These are phyloP conservation scores for Hozukius guyotensis DNA, from an alignment of 2,797 vertebrate genomes.

Conservation along the genomic window DNA sequence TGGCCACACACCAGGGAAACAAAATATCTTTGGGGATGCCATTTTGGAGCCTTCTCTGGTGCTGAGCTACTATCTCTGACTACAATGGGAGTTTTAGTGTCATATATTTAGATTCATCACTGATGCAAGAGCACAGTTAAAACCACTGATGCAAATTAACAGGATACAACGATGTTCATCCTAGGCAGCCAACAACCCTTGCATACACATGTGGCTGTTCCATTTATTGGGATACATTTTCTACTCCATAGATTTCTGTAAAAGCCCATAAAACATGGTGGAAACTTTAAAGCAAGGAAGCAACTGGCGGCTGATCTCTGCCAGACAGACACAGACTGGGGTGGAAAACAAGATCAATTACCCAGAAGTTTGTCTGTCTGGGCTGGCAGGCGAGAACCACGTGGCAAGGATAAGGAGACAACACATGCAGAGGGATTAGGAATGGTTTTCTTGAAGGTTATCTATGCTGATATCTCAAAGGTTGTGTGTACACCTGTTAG, in stretches of 20 bases:
- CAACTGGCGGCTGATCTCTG: conserved; percentile 45
- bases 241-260: conserved; percentile 33
- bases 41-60: neutral
- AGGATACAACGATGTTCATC: conserved; percentile 12
- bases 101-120: conserved; percentile 12
- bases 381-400: conserved; percentile 64
- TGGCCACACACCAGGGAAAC: conserved; percentile 37
- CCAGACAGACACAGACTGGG: conserved; percentile 57
- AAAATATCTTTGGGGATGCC: conserved; percentile 21
- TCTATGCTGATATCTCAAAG: conserved; percentile 63
- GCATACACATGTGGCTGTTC: conserved; percentile 12
- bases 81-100: neutral
- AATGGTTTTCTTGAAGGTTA: conserved; percentile 64
- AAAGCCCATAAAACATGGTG: conserved; percentile 34
- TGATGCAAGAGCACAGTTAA: conserved; percentile 10
- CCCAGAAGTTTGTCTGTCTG: conserved; percentile 63
- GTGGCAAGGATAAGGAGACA: conserved; percentile 55
- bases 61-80: conserved; percentile 16
- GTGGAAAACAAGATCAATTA: conserved; percentile 64
- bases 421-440: conserved; percentile 64
- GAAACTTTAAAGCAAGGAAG: conserved; percentile 35
- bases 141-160: conserved; percentile 20
- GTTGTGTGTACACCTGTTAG: conserved; percentile 44
- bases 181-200: conserved; percentile 1
- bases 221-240: conserved; percentile 37